A percentile compares a stretch with the other conserved stretches of the same genome.
These are phyloP conservation scores for Hemistola chrysoprasaria DNA, from an alignment of 2,888 invertebrate genomes.

Conservation along the genomic window DNA sequence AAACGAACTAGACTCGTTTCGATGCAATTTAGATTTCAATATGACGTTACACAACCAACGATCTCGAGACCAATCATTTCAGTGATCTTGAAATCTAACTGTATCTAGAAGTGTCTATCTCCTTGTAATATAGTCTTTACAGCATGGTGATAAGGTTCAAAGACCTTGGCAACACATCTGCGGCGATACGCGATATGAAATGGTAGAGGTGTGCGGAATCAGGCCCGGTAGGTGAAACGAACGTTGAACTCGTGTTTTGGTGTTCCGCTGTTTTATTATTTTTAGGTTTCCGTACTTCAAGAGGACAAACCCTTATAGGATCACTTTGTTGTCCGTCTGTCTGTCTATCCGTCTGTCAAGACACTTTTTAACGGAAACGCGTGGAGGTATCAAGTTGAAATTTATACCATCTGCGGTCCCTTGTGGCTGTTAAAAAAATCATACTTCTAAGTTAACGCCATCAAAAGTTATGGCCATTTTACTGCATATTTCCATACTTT, in stretches of 20 bases:
- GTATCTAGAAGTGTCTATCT: constrained; percentile 36
- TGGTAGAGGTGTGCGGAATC: constrained; percentile 36
- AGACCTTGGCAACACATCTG: constrained; percentile 5
- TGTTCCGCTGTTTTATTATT: constrained; percentile 13
- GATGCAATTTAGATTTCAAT: constrained; percentile 8
- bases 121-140: constrained; percentile 6
- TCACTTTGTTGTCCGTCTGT: too few relatives aligned
- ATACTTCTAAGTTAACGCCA: too few relatives aligned
- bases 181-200: constrained; percentile 20
- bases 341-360: too few relatives aligned
- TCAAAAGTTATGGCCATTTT: too few relatives aligned
- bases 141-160: constrained; percentile 19
- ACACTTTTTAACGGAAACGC: too few relatives aligned
- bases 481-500: too few relatives aligned
- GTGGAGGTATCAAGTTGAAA: too few relatives aligned
- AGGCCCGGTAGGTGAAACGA: constrained; percentile 37
- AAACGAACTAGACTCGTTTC: too few relatives aligned
- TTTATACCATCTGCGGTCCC: too few relatives aligned
- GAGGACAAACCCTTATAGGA: too few relatives aligned
- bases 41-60: constrained; percentile 16
- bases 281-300: too few relatives aligned
- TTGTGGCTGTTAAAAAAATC: too few relatives aligned
- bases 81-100: constrained; percentile 27
- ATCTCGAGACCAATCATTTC: constrained; percentile 21
- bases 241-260: constrained; percentile 42